Conservation (phyloP, 2,797 vertebrate genomes). For the Iguana delicatissima region DNA sequence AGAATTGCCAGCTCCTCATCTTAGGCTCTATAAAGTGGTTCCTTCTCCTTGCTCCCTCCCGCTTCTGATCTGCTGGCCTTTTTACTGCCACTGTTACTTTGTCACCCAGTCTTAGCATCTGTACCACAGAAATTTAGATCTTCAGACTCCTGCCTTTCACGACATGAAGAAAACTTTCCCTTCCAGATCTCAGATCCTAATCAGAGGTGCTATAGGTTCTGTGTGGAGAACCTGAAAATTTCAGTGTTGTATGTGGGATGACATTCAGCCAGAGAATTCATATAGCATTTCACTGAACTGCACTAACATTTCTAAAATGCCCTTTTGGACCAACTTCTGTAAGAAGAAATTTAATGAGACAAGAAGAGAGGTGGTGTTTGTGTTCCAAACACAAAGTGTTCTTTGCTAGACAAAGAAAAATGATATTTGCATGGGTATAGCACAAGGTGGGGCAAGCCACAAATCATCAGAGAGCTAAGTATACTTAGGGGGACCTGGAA, state of each 20-base stretch:
- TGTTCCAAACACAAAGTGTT: constrained; percentile 11
- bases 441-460: not conserved
- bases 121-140: not conserved
- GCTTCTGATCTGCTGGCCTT: not conserved
- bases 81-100: not conserved
- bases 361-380: constrained; percentile 11
- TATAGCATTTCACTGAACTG: constrained; percentile 13
- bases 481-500: not conserved
- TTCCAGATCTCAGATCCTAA: constrained; percentile 14
- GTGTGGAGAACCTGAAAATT: not conserved
- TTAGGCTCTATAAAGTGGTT: not conserved
- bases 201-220: not conserved
- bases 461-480: not conserved
- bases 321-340: constrained; percentile 1
- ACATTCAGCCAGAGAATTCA: constrained; percentile 2
- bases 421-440: not conserved
- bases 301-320: constrained; percentile 1
- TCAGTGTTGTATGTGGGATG: not conserved
- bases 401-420: not conserved
- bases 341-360: constrained; percentile 10
- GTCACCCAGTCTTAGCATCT: not conserved
- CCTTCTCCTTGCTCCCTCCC: not conserved
- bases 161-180: not conserved
- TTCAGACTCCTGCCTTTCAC: not conserved
- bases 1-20: constrained; percentile 8